phyloP scores from a whole-genome alignment of 2,113 vertebrate species.

The Melanerpes aurifrons region DNA sequence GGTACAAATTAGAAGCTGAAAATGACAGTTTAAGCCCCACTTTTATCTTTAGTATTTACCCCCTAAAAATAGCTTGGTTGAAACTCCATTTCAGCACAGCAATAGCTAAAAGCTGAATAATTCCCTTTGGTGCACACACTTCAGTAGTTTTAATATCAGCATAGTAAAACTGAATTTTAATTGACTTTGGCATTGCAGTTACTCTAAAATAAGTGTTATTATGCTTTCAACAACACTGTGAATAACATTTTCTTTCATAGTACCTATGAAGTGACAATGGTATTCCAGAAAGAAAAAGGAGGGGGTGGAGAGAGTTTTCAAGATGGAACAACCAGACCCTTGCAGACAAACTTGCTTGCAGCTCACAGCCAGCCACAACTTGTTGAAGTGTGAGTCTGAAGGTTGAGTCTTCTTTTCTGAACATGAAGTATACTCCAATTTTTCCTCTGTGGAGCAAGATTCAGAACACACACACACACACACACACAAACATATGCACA shows the following conservation, averaged over 20 bases:
- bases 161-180: slow-evolving; percentile 11
- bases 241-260: background rate
- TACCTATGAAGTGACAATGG: background rate
- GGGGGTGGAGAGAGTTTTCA: background rate
- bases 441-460: background rate
- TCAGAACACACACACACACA: background rate
- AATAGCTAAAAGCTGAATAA: background rate
- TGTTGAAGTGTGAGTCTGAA: background rate
- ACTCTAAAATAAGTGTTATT: background rate
- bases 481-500: accelerated
- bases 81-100: background rate
- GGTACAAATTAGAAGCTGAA: background rate
- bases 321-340: background rate
- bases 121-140: background rate
- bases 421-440: background rate
- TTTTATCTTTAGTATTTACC: background rate
- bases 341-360: background rate
- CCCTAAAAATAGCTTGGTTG: background rate
- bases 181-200: background rate
- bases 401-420: background rate
- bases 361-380: background rate
- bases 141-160: background rate
- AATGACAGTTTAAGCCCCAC: background rate
- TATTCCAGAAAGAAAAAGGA: background rate
- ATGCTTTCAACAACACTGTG: background rate